Conservation (phyloP, 2,888 invertebrate genomes). For the Eustalomyia histrio region DNA sequence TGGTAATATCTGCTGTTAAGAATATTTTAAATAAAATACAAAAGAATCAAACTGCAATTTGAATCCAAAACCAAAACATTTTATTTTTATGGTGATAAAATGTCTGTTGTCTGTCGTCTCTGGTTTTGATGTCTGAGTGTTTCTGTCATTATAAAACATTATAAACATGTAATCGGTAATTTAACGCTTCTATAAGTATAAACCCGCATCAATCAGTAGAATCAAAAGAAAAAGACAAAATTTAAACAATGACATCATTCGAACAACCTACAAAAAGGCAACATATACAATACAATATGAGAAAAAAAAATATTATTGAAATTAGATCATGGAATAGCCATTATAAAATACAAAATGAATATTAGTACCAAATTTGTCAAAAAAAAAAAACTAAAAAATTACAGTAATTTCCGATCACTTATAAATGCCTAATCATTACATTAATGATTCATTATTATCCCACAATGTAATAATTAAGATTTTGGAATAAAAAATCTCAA, state of each 20-base stretch:
- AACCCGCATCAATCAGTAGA: constrained; percentile 58
- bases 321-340: constrained; percentile 35
- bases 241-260: background rate
- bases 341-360: background rate
- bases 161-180: constrained; percentile 60
- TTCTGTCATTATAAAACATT: constrained; percentile 51
- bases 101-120: constrained; percentile 21
- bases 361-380: background rate
- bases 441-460: background rate
- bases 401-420: background rate
- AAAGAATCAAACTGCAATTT: constrained; percentile 43
- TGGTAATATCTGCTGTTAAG: constrained; percentile 13
- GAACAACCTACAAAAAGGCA: background rate
- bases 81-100: constrained; percentile 20
- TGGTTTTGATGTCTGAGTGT: constrained; percentile 21
- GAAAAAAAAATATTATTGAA: constrained; percentile 6
- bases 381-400: background rate
- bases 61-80: constrained; percentile 20
- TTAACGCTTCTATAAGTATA: constrained; percentile 52
- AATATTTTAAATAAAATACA: constrained; percentile 23
- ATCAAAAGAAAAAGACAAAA: constrained; percentile 10
- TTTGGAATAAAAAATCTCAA: background rate
- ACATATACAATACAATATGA: background rate
- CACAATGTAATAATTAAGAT: background rate
- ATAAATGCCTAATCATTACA: background rate